Conservation (phyloP, 2,797 vertebrate species). For the Brachyrhaphis roseni region DNA sequence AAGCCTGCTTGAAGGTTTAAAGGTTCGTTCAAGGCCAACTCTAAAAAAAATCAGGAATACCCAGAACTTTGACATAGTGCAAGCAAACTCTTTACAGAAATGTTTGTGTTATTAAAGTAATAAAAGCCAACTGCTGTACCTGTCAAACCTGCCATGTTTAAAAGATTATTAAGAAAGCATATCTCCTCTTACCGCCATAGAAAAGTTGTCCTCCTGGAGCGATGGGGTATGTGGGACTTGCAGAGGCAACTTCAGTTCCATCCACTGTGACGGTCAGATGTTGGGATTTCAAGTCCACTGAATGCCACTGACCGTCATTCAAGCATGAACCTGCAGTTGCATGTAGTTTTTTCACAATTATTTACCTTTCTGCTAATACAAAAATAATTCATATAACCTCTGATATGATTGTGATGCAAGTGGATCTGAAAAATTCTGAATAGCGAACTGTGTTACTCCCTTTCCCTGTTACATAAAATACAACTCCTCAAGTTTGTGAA, state of each 20-base stretch:
- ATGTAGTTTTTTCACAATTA: slow-evolving; percentile 1
- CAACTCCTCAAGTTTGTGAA: background rate
- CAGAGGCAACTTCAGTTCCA: slow-evolving; percentile 68
- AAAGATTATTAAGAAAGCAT: background rate
- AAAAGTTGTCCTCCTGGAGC: slow-evolving; percentile 78
- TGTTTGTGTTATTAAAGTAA: background rate
- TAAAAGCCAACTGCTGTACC: background rate
- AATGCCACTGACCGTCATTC: slow-evolving; percentile 93
- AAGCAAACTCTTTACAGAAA: background rate
- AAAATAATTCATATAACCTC: background rate
- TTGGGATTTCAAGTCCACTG: slow-evolving; percentile 80
- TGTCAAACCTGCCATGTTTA: background rate
- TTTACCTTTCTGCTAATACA: background rate
- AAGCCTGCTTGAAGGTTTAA: background rate
- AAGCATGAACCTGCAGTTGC: slow-evolving; percentile 80
- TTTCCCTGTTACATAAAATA: background rate
- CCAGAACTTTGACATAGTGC: background rate
- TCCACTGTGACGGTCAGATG: slow-evolving; percentile 84
- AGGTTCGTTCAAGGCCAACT: background rate
- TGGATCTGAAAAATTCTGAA: background rate
- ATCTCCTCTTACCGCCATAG: slow-evolving; percentile 83
- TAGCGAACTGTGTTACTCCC: background rate
- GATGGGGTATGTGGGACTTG: slow-evolving; percentile 72
- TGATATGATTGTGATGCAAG: too few relatives aligned
- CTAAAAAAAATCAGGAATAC: background rate